Base-by-base conservation (phyloP, 1,140 invertebrate species). In the Chrysoperla carnea region DNA sequence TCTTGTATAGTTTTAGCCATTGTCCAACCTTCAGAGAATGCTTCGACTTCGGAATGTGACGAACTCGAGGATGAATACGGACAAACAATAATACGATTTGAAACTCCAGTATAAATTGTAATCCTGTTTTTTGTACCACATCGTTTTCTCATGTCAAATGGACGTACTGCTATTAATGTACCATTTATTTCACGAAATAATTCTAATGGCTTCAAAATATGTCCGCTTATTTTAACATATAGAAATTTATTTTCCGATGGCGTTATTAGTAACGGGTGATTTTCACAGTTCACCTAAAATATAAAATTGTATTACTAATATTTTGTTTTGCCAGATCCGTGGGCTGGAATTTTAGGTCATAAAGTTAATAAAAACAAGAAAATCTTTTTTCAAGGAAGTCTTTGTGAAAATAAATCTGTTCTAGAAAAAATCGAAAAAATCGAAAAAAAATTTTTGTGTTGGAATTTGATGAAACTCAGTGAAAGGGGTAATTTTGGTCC, bases 21-120 rank as follows among this genome's bases (percentile, higher is more conserved):
- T 46, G 70, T 67, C 84, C 84, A 89, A 17, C 84, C 84, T 44
- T 84, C 77, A 37, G 83, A 87, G 54, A 88, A 89, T 36, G 88
- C 72, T 63, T 87, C 81, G 2, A 83, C 78, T 17, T 73, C 54
- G 39, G 73, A 66, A 43, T 74, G 65, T 17, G 65, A 62, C 39
- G 66, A 63, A 29, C 71, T 66, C n/a, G 64, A 54, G 1, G 60
- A 58, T 9, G 76, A 71, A 46, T 69, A 69, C 0, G 81, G 81
- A 48, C 81, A 86, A 8, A 84, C 75, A n/a, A 76, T 68, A 9
- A 71, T 72, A 15, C 76, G 73, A 8, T 72, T 53, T 11, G 66
- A 58, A 13, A 73, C 69, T 1, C 77, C 78, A 27, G 76, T 73
- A 53, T 84, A 80, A 4, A 86, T 68, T 1, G 78, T 67, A 42